Percentiles rank a stretch among this genome's conserved stretches.
These are phyloP conservation scores for Zoanthus gigantus DNA, from an alignment of 92 coral and sea anemone genomes.

Conservation along the genomic window DNA sequence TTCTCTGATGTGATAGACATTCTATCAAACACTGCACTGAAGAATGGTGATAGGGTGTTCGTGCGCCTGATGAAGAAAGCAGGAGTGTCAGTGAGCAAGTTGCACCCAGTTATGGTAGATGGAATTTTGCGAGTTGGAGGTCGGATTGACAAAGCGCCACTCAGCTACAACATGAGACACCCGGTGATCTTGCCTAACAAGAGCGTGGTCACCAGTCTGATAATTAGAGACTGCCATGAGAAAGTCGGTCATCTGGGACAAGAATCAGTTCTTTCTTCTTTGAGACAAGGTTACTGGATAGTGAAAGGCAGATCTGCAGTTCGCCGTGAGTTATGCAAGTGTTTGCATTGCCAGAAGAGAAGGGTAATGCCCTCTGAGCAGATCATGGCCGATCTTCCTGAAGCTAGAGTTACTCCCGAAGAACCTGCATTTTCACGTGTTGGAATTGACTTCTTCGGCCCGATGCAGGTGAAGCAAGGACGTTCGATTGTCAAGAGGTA, in stretches of 20 bases:
- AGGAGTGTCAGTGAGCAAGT: constrained; percentile 45
- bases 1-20: constrained; percentile 20
- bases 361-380: constrained; percentile 57
- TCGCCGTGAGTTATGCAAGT: constrained; percentile 54
- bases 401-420: constrained; percentile 55
- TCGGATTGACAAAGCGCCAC: constrained; percentile 48
- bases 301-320: constrained; percentile 69
- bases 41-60: constrained; percentile 24
- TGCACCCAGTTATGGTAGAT: constrained; percentile 35
- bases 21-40: neutral
- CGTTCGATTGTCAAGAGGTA: no score
- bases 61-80: constrained; percentile 50
- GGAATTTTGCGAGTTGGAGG: constrained; percentile 7
- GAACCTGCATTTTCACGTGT: constrained; percentile 66
- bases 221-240: constrained; percentile 55
- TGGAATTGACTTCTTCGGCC: constrained; percentile 73
- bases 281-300: constrained; percentile 70
- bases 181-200: constrained; percentile 65
- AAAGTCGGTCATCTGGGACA: constrained; percentile 72
- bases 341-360: constrained; percentile 64
- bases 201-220: constrained; percentile 61
- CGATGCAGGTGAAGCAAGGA: constrained; percentile 7
- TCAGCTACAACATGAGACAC: constrained; percentile 50
- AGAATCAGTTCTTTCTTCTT: constrained; percentile 64
- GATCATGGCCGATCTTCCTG: constrained; percentile 72